These are phyloP conservation scores for Trilocha varians DNA, from an alignment of 2,888 invertebrate species.

Conservation along the genomic window DNA sequence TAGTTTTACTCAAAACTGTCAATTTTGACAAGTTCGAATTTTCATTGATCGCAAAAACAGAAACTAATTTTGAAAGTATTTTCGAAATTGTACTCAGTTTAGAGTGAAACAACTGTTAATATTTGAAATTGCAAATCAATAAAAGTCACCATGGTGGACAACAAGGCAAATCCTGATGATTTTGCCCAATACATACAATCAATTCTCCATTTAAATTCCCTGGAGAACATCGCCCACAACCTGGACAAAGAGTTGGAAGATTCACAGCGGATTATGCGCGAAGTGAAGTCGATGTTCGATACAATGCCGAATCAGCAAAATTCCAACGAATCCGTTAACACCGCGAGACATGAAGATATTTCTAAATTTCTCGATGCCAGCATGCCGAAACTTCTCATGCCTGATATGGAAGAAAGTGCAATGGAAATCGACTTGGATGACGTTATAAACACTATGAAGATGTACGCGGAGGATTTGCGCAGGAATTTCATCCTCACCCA, in stretches of 20 bases:
- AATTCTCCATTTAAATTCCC: conserved; percentile 39
- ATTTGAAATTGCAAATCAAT: not conserved
- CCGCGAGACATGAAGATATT: conserved; percentile 33
- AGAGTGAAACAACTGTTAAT: not conserved
- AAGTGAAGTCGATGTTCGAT: conserved; percentile 45
- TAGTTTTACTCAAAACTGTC: too few species aligned
- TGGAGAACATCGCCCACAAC: conserved; percentile 48
- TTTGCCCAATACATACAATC: conserved; percentile 43
- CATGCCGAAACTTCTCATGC: conserved; percentile 40
- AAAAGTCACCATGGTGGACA: not conserved
- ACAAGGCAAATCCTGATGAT: conserved; percentile 24
- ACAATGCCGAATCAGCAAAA: conserved; percentile 23
- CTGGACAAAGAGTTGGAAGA: conserved; percentile 47
- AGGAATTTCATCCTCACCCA: conserved; percentile 27
- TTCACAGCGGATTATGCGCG: conserved; percentile 46
- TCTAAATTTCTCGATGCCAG: conserved; percentile 39
- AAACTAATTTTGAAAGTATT: too few species aligned
- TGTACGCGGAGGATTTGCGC: conserved; percentile 45
- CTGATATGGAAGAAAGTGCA: conserved; percentile 41
- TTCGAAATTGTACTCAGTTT: not conserved
- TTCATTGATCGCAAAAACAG: too few species aligned
- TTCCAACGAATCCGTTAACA: not conserved
- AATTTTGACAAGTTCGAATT: too few species aligned
- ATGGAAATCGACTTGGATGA: conserved; percentile 40
- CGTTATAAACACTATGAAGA: conserved; percentile 42